These are phyloP conservation scores for Lagopus muta DNA, from an alignment of 2,113 vertebrate species.

Conservation along the genomic window DNA sequence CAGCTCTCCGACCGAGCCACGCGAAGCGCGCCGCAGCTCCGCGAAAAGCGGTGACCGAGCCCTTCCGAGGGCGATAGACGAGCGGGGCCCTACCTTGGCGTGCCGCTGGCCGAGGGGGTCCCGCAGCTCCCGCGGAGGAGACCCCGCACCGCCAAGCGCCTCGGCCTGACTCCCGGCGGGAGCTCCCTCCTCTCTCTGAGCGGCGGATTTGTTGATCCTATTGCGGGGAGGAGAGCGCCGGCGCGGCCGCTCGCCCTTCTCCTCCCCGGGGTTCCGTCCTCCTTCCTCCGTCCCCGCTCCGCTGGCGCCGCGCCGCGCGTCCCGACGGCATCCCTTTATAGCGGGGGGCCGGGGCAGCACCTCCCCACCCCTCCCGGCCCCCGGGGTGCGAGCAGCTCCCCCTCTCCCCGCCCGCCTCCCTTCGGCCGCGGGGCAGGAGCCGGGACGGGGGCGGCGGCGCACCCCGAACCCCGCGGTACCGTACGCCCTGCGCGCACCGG, in stretches of 20 bases:
- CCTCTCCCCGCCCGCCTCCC: not conserved
- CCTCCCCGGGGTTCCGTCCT: not conserved
- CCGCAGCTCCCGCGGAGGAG: conserved; percentile 27
- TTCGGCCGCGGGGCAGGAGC: not conserved
- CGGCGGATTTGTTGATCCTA: conserved; percentile 67
- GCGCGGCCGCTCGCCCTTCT: not conserved
- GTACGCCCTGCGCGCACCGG: too few relatives aligned
- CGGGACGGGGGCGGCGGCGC: not conserved
- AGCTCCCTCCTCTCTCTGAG: conserved; percentile 61
- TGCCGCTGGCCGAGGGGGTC: conserved; percentile 35
- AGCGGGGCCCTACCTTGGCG: conserved; percentile 57
- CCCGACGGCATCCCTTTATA: not conserved
- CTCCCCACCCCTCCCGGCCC: not conserved
- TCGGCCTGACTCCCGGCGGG: conserved; percentile 36
- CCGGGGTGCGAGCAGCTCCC: not conserved
- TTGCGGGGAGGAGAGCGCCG: conserved; percentile 55
- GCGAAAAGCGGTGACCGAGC: not conserved
- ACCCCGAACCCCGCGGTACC: not conserved
- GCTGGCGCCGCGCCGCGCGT: not conserved
- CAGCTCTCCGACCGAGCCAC: not conserved
- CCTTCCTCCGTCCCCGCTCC: not conserved
- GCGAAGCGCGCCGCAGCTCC: not conserved
- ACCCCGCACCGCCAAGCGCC: conserved; percentile 27
- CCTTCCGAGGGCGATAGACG: not conserved
- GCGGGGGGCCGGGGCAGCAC: not conserved